Base-by-base conservation (phyloP, 2,888 invertebrate genomes). In the Pycnomerus fuliginosus region DNA sequence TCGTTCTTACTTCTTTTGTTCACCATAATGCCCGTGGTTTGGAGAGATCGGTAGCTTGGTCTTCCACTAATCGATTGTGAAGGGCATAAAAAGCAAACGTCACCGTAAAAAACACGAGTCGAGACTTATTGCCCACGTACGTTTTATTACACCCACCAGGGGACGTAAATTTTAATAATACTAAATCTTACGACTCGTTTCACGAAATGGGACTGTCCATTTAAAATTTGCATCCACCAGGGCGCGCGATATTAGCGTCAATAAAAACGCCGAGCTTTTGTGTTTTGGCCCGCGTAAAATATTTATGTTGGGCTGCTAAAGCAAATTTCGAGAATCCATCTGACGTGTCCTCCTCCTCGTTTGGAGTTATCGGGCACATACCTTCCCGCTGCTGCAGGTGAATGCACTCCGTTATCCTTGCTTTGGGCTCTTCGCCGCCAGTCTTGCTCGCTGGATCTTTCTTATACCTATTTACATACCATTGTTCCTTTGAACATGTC, bases 351-450 rank as follows among this genome's bases (percentile, higher is more conserved):
- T 39, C 31, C 25, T 33, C 41, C n/a, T n/a, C 34, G 34, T 41
- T 41, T 41, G 33, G 41, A 41, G 34, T 33, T 41, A 41, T 41
- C 34, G 34, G 53, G 48, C 52, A 52, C 55, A 57, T 61, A 53
- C 53, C 55, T 55, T 48, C 44, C 44, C 23, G 47, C 29, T 4
- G 36, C 33, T 45, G 31, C 56, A 49, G 61, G 60, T 62, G 52
- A 60, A 60, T 52, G 62, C 53, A 58, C 60, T 59, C 50, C 34
- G 48, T 27, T 34, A 45, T 48, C 48, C 55, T 53, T 14, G 31
- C 38, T 56, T 48, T 50, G 45, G 55, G 52, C 50, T 45, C 52
- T 50, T 40, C 43, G 50, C 53, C 53, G 38, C 44, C 40, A 48
- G 46, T 31, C 28, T 39, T 24, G 24, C 25, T 13, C 31, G 31